Base-by-base conservation (phyloP, 2,888 invertebrate species). In the Dynastes grantii region DNA sequence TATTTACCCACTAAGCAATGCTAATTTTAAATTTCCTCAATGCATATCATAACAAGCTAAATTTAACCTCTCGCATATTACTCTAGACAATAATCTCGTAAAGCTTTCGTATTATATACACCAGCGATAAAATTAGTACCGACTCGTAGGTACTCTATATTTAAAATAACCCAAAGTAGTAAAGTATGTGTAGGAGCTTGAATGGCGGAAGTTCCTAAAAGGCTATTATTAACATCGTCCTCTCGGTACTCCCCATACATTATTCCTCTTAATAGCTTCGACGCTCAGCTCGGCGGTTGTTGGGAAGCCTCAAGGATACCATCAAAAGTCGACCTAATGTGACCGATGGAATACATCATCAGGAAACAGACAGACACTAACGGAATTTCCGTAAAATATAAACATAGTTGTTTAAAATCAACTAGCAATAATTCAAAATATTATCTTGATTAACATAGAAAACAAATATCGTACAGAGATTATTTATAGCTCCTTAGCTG, bases 221-320 rank as follows among this genome's bases (percentile, higher is more conserved):
- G 16, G 53, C 53, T 53, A 53, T 53, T 53, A 53, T 53, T 53
- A 53, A 53, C 53, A 53, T 53, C 53, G 53, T 53, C 53, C 53
- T n/a, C 53, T 45, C 45, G 45, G 16, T 53, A n/a, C 53, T 53
- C 53, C 16, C 53, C 6, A 53, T 53, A 45, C 45, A 53, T 53
- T n/a, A n/a, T n/a, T 53, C 53, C 53, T n/a, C 53, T 53, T 53
- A 53, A 53, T n/a, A 6, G 53, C 53, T 53, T 53, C 53, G 53
- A n/a, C n/a, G 16, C 53, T 53, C 53, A 5, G n/a, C 13, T 53
- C n/a, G 6, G 1, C n/a, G 53, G n/a, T 53, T 6, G 53, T 53
- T 53, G n/a, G n/a, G 53, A 53, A 53, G 8, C 53, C 53, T 53
- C 53, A 16, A 53, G 53, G 53, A 53, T 53, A 53, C 53, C 16